Conservation (phyloP, 1,140 invertebrate species). For the Dufourea novaeangliae region DNA sequence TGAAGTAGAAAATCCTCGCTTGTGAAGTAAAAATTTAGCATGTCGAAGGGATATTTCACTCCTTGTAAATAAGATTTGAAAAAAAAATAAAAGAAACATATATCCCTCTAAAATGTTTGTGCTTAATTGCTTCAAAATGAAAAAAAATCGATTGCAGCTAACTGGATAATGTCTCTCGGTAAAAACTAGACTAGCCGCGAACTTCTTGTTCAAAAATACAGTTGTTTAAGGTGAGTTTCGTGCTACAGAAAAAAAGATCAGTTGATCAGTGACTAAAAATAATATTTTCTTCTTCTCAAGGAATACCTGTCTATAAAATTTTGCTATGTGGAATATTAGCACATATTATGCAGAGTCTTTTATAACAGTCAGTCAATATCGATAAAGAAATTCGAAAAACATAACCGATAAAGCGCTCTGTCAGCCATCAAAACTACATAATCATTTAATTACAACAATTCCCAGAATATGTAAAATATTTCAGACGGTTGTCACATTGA, state of each 20-base stretch:
- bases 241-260: conserved; percentile 27
- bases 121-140: too few species aligned
- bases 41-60: background rate
- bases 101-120: background rate
- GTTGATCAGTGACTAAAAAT: conserved; percentile 7
- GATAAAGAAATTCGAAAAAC: conserved; percentile 51
- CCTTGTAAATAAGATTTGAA: too few species aligned
- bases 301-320: conserved; percentile 9
- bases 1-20: background rate
- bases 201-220: conserved; percentile 27
- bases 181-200: background rate
- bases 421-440: conserved; percentile 47
- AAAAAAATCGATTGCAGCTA: background rate
- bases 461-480: background rate
- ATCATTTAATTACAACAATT: conserved; percentile 3
- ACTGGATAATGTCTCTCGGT: background rate
- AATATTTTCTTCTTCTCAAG: background rate
- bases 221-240: conserved; percentile 17
- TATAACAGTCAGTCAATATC: conserved; percentile 77
- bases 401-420: conserved; percentile 46
- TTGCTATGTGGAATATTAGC: conserved; percentile 65
- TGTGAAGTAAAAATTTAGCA: background rate
- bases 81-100: background rate
- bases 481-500: background rate
- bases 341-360: conserved; percentile 74